These are phyloP conservation scores for Ceyx melanurus DNA, from an alignment of 2,113 vertebrate genomes.

Conservation along the genomic window DNA sequence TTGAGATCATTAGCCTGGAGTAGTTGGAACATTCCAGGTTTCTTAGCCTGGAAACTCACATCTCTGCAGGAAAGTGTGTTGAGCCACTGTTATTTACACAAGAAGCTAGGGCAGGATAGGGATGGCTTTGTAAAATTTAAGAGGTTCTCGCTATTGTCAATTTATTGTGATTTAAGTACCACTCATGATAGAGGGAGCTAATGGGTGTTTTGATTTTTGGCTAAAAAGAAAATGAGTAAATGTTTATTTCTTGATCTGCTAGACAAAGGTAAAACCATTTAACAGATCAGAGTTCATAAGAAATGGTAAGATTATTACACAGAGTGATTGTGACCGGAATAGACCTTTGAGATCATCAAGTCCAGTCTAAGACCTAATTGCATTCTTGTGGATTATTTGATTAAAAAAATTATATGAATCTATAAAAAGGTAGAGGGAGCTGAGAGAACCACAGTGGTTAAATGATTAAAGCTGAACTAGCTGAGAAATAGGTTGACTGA, in stretches of 20 bases:
- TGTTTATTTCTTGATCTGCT: neutral
- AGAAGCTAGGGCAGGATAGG: neutral
- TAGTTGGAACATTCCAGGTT: constrained; percentile 71
- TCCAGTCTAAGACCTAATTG: neutral
- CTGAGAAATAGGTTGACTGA: neutral
- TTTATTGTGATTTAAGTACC: neutral
- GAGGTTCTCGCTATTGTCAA: neutral
- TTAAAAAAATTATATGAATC: neutral
- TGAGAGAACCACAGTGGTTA: neutral
- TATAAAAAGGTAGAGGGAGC: neutral
- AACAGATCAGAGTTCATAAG: neutral
- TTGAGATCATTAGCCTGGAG: constrained; percentile 81
- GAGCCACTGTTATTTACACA: constrained; percentile 34
- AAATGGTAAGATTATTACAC: neutral
- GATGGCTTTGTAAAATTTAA: neutral
- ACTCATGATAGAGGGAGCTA: neutral
- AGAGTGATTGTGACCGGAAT: no score
- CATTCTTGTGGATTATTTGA: neutral
- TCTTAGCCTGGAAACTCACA: constrained; percentile 34
- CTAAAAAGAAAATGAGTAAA: neutral
- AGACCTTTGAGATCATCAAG: no score
- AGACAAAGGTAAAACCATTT: neutral
- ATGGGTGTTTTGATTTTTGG: neutral
- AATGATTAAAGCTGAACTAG: neutral
- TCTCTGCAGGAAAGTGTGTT: constrained; percentile 47